Evolutionary conservation across 1,140 invertebrate species (phyloP).

Genomic region (Ceratoteleas bidentatus): DNA sequence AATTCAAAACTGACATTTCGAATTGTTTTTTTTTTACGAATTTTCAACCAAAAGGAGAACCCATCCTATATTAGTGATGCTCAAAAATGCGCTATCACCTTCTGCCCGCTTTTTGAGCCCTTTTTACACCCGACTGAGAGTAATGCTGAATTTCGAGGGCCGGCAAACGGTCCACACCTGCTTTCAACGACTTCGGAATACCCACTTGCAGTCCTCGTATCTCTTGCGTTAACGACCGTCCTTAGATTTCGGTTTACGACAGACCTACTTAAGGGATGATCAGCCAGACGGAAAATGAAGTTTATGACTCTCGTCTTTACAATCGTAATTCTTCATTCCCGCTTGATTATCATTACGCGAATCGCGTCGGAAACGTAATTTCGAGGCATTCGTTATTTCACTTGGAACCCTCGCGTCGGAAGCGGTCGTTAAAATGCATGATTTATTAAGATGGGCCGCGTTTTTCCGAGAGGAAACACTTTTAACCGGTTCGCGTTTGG

Average conservation of each 20-base stretch:
- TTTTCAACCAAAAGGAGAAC: not conserved
- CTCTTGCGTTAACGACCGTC: constrained; percentile 59
- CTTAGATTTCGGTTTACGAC: constrained; percentile 64
- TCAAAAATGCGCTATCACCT: not conserved
- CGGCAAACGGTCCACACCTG: constrained; percentile 53
- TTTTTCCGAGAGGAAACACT: not conserved
- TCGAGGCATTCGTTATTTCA: constrained; percentile 31
- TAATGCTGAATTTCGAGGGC: constrained; percentile 29
- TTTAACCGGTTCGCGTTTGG: not conserved
- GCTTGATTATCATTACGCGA: constrained; percentile 37
- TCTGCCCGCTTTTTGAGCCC: not conserved
- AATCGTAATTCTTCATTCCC: constrained; percentile 58
- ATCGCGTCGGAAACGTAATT: constrained; percentile 31
- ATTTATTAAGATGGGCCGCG: constrained; percentile 19
- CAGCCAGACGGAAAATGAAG: constrained; percentile 62
- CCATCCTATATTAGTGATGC: not conserved
- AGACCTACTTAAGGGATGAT: constrained; percentile 65
- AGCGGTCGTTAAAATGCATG: constrained; percentile 20
- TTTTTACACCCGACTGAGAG: constrained; percentile 16
- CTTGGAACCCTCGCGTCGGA: constrained; percentile 14
- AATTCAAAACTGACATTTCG: too few relatives aligned
- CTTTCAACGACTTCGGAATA: constrained; percentile 60
- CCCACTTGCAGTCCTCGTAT: constrained; percentile 49
- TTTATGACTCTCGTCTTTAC: constrained; percentile 59
- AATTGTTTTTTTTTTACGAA: too few relatives aligned